These are phyloP conservation scores for Thereva unica DNA, from an alignment of 2,888 invertebrate genomes.

Conservation along the genomic window DNA sequence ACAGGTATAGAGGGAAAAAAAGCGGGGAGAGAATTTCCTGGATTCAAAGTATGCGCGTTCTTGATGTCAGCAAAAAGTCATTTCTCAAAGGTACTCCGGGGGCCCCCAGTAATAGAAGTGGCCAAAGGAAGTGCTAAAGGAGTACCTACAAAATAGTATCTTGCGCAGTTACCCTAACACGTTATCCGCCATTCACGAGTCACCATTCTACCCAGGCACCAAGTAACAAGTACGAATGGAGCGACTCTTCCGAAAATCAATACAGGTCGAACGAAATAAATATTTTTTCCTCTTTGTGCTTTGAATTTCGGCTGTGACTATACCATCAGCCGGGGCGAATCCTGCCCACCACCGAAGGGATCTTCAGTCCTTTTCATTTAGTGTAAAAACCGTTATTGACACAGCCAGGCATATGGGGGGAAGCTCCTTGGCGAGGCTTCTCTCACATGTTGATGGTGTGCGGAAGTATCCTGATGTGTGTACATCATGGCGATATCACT, in stretches of 20 bases:
- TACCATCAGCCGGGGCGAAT: conserved; percentile 3
- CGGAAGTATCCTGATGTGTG: conserved; percentile 21
- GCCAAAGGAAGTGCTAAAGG: conserved; percentile 29
- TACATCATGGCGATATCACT: not conserved
- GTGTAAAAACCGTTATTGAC: conserved; percentile 15
- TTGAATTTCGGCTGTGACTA: conserved; percentile 31
- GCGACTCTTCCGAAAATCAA: conserved; percentile 36
- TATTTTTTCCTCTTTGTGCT: conserved; percentile 18
- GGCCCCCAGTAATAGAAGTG: conserved; percentile 12
- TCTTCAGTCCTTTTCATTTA: conserved; percentile 28
- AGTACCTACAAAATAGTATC: conserved; percentile 29
- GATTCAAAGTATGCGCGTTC: conserved; percentile 21
- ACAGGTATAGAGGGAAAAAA: conserved; percentile 6
- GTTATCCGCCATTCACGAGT: conserved; percentile 12
- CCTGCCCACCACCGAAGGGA: conserved; percentile 11
- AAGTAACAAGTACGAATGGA: conserved; percentile 16
- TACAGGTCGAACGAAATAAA: conserved; percentile 36
- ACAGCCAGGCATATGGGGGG: conserved; percentile 21
- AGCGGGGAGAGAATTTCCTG: not conserved
- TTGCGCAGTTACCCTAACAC: conserved; percentile 25
- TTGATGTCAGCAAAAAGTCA: conserved; percentile 20
- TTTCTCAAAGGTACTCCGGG: conserved; percentile 13
- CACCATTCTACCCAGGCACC: not conserved
- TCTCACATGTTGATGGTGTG: conserved; percentile 30
- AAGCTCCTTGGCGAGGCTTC: conserved; percentile 28